Evolutionary conservation across 2,113 vertebrate species (phyloP).

Genomic region (Rutilus rutilus): DNA sequence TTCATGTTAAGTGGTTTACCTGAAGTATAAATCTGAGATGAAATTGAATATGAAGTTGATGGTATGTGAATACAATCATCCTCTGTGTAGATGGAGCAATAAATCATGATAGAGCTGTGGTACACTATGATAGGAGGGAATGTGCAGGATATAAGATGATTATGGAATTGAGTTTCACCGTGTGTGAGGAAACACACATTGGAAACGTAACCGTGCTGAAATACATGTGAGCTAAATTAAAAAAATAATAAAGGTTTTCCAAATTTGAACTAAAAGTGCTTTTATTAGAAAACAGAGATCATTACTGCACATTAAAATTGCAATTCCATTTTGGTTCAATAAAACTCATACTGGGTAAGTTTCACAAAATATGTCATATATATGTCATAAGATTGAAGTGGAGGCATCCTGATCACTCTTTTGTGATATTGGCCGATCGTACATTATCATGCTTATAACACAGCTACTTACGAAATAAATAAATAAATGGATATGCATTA

Average conservation of each 20-base stretch:
- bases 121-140: background rate
- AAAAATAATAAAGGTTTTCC: background rate
- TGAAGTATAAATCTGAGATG: slow-evolving; percentile 10
- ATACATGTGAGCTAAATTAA: background rate
- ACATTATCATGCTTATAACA: background rate
- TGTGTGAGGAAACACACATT: background rate
- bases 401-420: background rate
- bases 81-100: background rate
- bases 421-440: background rate
- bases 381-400: background rate
- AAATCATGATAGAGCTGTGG: slow-evolving; percentile 5
- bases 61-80: background rate
- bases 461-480: background rate
- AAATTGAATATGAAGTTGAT: slow-evolving; percentile 12
- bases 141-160: slow-evolving; percentile 14
- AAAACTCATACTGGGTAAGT: background rate
- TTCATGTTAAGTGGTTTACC: background rate
- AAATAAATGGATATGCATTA: background rate
- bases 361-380: background rate
- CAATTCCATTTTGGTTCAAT: background rate
- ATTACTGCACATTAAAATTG: background rate
- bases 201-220: background rate
- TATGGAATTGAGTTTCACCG: background rate
- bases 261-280: background rate
- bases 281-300: slow-evolving; percentile 11